These are phyloP conservation scores for Neolamprologus sp. DNA, from an alignment of 2,113 vertebrate species.

Conservation along the genomic window DNA sequence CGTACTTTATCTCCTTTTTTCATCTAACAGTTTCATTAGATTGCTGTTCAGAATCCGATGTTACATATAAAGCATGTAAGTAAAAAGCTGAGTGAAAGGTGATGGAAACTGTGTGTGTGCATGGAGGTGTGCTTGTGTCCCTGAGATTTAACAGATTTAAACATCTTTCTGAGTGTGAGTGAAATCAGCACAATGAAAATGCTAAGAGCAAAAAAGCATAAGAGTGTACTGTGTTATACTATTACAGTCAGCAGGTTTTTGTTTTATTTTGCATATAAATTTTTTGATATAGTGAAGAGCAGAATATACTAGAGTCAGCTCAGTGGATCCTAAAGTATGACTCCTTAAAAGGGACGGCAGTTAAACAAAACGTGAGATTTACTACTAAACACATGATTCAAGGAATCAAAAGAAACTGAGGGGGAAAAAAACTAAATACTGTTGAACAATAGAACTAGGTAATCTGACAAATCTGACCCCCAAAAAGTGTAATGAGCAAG, in stretches of 20 bases:
- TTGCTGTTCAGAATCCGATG: rapidly evolving
- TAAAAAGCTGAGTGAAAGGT: too few relatives aligned
- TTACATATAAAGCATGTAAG: background rate
- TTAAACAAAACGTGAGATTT: background rate
- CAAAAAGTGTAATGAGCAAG: background rate
- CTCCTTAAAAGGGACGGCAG: background rate
- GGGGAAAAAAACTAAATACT: rapidly evolving
- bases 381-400: background rate
- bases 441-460: background rate
- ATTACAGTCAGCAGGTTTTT: background rate
- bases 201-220: background rate
- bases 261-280: background rate
- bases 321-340: background rate
- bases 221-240: background rate
- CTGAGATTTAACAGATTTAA: background rate
- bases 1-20: background rate
- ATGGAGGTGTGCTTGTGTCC: background rate
- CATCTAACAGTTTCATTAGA: background rate
- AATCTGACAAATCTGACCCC: background rate
- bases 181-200: background rate
- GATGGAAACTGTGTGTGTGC: background rate
- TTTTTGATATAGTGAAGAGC: background rate
- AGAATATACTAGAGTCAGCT: background rate
- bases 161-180: background rate
- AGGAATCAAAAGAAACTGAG: background rate